Conservation (phyloP, 1,140 invertebrate genomes). For the Homarus americanus region DNA sequence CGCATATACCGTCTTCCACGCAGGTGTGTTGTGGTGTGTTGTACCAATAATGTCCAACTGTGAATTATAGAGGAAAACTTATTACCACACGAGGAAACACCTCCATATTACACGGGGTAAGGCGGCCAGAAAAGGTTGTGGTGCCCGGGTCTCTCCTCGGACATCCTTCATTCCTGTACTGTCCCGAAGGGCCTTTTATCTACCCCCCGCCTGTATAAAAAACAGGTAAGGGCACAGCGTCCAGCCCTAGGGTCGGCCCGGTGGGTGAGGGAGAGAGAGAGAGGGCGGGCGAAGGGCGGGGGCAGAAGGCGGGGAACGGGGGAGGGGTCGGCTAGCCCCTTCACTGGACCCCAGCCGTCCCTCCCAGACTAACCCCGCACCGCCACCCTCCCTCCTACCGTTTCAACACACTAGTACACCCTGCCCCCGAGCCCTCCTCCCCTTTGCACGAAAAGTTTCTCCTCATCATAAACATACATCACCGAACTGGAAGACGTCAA, state of each 20-base stretch:
- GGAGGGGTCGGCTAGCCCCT: conserved; percentile 29
- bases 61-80: not conserved
- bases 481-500: not conserved
- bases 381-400: not conserved
- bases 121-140: not conserved
- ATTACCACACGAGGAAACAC: not conserved
- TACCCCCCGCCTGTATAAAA: conserved; percentile 11
- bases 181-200: conserved; percentile 13
- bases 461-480: not conserved
- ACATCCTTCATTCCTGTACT: conserved; percentile 22
- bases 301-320: not conserved
- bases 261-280: not conserved
- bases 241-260: conserved; percentile 5
- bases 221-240: conserved; percentile 15
- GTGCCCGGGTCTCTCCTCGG: not conserved
- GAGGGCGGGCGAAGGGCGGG: not conserved
- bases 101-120: not conserved
- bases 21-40: no score
- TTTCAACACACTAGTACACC: not conserved
- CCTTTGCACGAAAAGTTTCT: not conserved
- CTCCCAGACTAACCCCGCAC: not conserved
- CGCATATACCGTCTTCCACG: no score
- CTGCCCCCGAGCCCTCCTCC: not conserved
- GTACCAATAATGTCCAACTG: no score
- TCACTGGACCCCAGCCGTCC: not conserved